phyloP scores from a whole-genome alignment of 92 coral and sea anemone genomes.

The Bergia sp. region DNA sequence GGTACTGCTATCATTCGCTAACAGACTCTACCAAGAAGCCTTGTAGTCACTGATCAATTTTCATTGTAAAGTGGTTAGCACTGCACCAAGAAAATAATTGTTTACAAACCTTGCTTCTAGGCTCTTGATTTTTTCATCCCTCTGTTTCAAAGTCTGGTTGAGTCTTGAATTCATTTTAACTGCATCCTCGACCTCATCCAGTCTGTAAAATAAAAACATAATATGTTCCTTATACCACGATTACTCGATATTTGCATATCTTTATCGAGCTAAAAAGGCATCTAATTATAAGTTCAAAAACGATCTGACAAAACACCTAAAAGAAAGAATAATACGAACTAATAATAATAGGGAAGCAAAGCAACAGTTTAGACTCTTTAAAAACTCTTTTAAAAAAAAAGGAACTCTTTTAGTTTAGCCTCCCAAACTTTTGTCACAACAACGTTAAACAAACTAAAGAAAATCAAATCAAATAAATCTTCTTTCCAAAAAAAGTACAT shows the following conservation, averaged over 20 bases:
- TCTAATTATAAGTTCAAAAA: neutral
- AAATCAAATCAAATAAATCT: too few species aligned
- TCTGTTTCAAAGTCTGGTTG: conserved; percentile 68
- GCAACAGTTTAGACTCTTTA: too few species aligned
- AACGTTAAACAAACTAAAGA: too few species aligned
- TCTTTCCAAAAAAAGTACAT: neutral
- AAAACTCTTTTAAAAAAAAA: too few species aligned
- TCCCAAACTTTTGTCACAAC: too few species aligned
- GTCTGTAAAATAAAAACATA: conserved; percentile 53
- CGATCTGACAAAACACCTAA: neutral
- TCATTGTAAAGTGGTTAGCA: neutral
- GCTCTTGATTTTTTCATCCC: conserved; percentile 83
- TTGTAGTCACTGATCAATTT: neutral
- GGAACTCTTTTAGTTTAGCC: too few species aligned
- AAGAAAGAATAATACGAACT: too few species aligned
- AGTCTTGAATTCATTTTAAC: conserved; percentile 80
- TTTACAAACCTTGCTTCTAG: conserved; percentile 71
- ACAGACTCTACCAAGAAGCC: neutral
- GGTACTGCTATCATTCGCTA: neutral
- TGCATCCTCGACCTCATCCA: conserved; percentile 88
- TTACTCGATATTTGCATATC: neutral
- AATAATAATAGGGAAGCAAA: neutral
- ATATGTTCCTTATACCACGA: neutral
- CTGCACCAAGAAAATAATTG: neutral
- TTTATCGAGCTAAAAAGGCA: neutral